These are phyloP conservation scores for Thalassophryne amazonica DNA, from an alignment of 2,797 vertebrate species.

Conservation along the genomic window DNA sequence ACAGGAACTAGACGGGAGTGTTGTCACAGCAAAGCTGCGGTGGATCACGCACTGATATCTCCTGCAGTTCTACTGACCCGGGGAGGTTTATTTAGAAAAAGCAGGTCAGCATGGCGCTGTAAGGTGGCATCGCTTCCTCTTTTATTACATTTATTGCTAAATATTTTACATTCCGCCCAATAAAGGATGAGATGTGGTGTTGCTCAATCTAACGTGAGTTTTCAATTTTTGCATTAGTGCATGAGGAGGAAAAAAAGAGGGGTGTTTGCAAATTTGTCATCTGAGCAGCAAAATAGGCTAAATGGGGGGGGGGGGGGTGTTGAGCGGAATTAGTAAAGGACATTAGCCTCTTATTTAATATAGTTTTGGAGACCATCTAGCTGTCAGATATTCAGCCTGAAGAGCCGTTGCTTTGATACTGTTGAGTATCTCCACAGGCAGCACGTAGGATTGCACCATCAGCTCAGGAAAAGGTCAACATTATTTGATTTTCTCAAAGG, in stretches of 20 bases:
- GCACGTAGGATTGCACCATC: constrained; percentile 56
- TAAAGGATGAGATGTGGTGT: not conserved
- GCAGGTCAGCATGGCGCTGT: constrained; percentile 26
- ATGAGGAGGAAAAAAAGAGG: too few relatives aligned
- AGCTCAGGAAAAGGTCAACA: constrained; percentile 66
- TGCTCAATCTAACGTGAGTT: not conserved
- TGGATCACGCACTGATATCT: constrained; percentile 68
- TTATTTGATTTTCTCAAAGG: constrained; percentile 73
- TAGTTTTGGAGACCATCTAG: constrained; percentile 56
- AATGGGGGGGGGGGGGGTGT: not conserved
- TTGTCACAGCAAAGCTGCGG: constrained; percentile 77
- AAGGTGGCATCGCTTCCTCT: constrained; percentile 31
- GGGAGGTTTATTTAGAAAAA: constrained; percentile 66
- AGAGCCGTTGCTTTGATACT: constrained; percentile 25
- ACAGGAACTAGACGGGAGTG: constrained; percentile 69
- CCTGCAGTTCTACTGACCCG: constrained; percentile 59
- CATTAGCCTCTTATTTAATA: constrained; percentile 66
- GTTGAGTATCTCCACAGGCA: constrained; percentile 47
- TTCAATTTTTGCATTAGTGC: not conserved
- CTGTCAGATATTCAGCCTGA: not conserved
- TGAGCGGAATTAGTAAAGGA: constrained; percentile 39
- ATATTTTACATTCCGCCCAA: constrained; percentile 19
- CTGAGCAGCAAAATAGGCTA: constrained; percentile 8
- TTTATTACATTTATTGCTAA: constrained; percentile 39
- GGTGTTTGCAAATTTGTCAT: too few relatives aligned